Base-by-base conservation (phyloP, 2,888 invertebrate genomes). In the Drosophila sordidapex region DNA sequence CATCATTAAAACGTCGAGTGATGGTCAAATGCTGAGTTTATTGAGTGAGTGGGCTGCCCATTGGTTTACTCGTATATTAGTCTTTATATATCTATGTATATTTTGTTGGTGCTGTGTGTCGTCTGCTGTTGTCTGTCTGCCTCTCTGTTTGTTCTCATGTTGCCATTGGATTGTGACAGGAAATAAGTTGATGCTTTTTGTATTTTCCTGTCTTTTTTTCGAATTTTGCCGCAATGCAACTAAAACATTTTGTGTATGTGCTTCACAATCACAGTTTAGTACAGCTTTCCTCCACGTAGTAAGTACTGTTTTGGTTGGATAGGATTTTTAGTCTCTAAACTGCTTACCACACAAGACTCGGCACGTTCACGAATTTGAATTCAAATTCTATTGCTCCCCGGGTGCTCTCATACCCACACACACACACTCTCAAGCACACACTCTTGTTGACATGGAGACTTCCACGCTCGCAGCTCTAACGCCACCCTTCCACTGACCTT, bases 321-420 rank as follows among this genome's bases (percentile, higher is more conserved):
- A 64, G 67, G 63, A 71, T 70, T 68, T 71, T 76, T 64, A 76
- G 67, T 59, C 80, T 49, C 60, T 61, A 33, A 78, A 61, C 76
- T 66, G 54, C 46, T 67, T 74, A 58, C 54, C 82, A 72, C 74
- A 82, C 73, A 73, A 72, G 75, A 71, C 65, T 70, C 69, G 72
- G 80, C 88, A 87, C 84, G 83, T 82, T 83, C 70, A 69, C 65
- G 79, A 83, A 87, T 85, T 89, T 77, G 80, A 83, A 85, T 85
- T 85, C 82, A 85, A 87, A 89, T 89, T 72, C 67, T 70, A 66
- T 74, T 72, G 76, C 68, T 80, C 88, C 77, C 73, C 66, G 46
- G 61, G 73, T 58, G 51, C 65, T 56, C 57, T 29, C 33, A 29
- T 31, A 21, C 27, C 29, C 43, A 51, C 59, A 35, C 66, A 54